These are phyloP conservation scores for Pectinophora gossypiella DNA, from an alignment of 1,140 invertebrate genomes.

Conservation along the genomic window DNA sequence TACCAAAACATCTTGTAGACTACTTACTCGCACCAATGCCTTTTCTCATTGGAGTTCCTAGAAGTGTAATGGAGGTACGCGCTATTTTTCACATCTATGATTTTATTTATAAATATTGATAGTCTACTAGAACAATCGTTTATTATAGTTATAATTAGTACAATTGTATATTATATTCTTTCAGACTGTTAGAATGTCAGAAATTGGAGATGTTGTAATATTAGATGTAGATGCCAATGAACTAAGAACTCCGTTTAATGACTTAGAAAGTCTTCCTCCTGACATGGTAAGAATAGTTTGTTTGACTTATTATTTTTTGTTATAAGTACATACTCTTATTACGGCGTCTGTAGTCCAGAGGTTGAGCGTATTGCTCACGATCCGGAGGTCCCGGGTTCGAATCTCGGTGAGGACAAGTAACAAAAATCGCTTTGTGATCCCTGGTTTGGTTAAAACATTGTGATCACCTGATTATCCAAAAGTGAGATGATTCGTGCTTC, in stretches of 20 bases:
- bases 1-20: slow-evolving; percentile 91
- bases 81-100: background rate
- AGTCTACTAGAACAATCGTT: too few relatives aligned
- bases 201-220: slow-evolving; percentile 94
- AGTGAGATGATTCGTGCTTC: too few relatives aligned
- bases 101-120: background rate
- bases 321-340: too few relatives aligned
- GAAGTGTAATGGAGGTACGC: slow-evolving; percentile 85
- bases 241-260: slow-evolving; percentile 91
- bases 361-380: too few relatives aligned
- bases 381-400: too few relatives aligned
- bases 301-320: too few relatives aligned
- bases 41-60: slow-evolving; percentile 94
- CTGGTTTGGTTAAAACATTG: too few relatives aligned
- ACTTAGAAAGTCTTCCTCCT: slow-evolving; percentile 88
- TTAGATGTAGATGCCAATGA: slow-evolving; percentile 93
- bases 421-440: too few relatives aligned
- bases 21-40: slow-evolving; percentile 96
- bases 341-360: too few relatives aligned
- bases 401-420: too few relatives aligned
- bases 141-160: too few relatives aligned
- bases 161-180: slow-evolving; percentile 44
- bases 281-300: slow-evolving; percentile 80
- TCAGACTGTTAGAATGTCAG: slow-evolving; percentile 81
- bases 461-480: too few relatives aligned